phyloP scores from a whole-genome alignment of 2,888 invertebrate species.

The Hanleya hanleyi region DNA sequence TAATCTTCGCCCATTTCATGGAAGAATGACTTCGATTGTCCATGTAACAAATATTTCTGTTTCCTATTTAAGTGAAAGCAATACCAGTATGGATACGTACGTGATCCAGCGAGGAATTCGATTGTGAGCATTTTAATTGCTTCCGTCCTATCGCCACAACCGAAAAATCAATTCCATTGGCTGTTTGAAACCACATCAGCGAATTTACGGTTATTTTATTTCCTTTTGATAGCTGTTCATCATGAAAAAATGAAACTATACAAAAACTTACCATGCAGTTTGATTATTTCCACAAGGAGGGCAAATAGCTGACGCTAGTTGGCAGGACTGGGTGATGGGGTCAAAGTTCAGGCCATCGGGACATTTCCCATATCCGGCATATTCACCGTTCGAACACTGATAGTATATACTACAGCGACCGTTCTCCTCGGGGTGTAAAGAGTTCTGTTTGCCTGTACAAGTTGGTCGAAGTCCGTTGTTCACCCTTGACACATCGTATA shows the following conservation, averaged over 20 bases:
- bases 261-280: background rate
- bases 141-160: too few species aligned
- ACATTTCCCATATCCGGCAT: background rate
- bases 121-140: too few species aligned
- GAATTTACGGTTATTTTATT: too few species aligned
- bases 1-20: too few species aligned
- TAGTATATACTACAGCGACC: background rate
- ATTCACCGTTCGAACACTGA: background rate
- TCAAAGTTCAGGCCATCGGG: background rate
- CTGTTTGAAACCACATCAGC: too few species aligned
- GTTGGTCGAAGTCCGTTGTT: background rate
- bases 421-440: background rate
- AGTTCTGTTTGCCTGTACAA: background rate
- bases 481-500: background rate
- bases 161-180: too few species aligned
- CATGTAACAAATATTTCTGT: too few species aligned
- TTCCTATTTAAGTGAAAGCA: too few species aligned
- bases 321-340: background rate
- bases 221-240: too few species aligned
- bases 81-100: too few species aligned
- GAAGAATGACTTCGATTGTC: too few species aligned
- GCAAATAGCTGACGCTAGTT: background rate
- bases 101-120: too few species aligned
- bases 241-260: background rate
- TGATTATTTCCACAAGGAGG: background rate